Conservation (phyloP, 1,140 invertebrate genomes). For the silkworm (Bombyx mori) region DNA sequence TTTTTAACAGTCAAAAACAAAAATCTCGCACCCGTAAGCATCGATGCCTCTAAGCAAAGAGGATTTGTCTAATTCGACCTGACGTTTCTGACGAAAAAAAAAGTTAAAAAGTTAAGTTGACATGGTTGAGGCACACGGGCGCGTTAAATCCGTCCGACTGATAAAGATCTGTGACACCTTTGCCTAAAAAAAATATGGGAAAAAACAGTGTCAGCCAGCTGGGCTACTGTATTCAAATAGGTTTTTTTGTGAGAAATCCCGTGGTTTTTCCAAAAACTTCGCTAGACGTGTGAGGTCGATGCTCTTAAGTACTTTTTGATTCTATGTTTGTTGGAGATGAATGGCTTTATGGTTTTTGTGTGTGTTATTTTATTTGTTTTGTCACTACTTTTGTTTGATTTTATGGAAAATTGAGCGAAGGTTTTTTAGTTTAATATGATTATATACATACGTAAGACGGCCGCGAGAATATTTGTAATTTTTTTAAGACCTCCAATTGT, state of each 20-base stretch:
- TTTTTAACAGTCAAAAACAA: slow-evolving; percentile 11
- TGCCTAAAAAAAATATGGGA: slow-evolving; percentile 35
- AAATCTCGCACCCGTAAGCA: slow-evolving; percentile 34
- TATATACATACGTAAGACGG: too few relatives aligned
- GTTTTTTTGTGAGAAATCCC: slow-evolving; percentile 47
- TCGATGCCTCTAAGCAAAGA: slow-evolving; percentile 48
- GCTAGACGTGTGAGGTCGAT: slow-evolving; percentile 49
- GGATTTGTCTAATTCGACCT: slow-evolving; percentile 65
- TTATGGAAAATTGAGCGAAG: background rate
- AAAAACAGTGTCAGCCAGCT: slow-evolving; percentile 43
- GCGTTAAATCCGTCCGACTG: slow-evolving; percentile 61
- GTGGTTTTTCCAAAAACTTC: slow-evolving; percentile 48
- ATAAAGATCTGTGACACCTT: slow-evolving; percentile 68
- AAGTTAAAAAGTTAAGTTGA: slow-evolving; percentile 51
- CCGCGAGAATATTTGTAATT: too few relatives aligned
- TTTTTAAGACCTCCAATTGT: too few relatives aligned
- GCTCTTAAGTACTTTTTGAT: slow-evolving; percentile 32
- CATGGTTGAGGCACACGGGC: slow-evolving; percentile 53
- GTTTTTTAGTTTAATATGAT: background rate
- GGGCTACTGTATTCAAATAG: slow-evolving; percentile 66
- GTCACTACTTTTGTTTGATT: background rate
- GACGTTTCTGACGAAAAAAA: slow-evolving; percentile 49
- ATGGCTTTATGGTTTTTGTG: slow-evolving; percentile 23
- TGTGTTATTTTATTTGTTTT: background rate
- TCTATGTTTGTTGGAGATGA: slow-evolving; percentile 37